phyloP scores from a whole-genome alignment of 2,888 invertebrate genomes.

The Poecilus cupreus region DNA sequence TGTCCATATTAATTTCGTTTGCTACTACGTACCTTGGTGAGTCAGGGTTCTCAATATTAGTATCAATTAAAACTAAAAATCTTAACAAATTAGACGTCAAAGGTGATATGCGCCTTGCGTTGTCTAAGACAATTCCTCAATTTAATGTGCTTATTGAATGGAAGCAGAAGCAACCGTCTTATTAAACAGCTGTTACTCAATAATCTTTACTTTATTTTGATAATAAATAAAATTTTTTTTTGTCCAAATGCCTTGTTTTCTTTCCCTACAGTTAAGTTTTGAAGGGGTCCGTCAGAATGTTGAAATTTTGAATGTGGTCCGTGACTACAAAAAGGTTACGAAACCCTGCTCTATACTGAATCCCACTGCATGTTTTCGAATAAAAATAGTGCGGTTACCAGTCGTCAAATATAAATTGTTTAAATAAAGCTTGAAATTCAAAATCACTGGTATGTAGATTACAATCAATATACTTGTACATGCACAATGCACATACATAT shows the following conservation, averaged over 20 bases:
- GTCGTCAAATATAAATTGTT: too few relatives aligned
- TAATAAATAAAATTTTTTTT: conserved; percentile 34
- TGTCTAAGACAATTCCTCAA: too few relatives aligned
- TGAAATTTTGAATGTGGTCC: conserved; percentile 49
- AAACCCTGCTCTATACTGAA: too few relatives aligned
- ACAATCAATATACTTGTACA: too few relatives aligned
- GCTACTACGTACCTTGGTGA: conserved; percentile 62
- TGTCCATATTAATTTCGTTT: too few relatives aligned
- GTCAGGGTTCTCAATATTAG: conserved; percentile 59
- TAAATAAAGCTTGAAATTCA: too few relatives aligned
- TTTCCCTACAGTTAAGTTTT: background rate
- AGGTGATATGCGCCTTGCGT: conserved; percentile 61
- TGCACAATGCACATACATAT: too few relatives aligned
- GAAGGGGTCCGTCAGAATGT: conserved; percentile 16
- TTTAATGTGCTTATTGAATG: conserved; percentile 49
- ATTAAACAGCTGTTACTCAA: background rate
- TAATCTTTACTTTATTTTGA: conserved; percentile 44
- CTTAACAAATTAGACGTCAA: conserved; percentile 34
- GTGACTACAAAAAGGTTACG: conserved; percentile 49
- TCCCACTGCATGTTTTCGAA: too few relatives aligned
- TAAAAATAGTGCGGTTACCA: too few relatives aligned
- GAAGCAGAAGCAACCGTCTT: conserved; percentile 36
- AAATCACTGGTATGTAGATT: too few relatives aligned
- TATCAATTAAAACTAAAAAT: conserved; percentile 60
- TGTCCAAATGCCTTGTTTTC: conserved; percentile 11